Percentiles rank a stretch among this genome's conserved stretches.
Conservation (phyloP, 2,113 vertebrate genomes). For the Pterocles orientalis region DNA sequence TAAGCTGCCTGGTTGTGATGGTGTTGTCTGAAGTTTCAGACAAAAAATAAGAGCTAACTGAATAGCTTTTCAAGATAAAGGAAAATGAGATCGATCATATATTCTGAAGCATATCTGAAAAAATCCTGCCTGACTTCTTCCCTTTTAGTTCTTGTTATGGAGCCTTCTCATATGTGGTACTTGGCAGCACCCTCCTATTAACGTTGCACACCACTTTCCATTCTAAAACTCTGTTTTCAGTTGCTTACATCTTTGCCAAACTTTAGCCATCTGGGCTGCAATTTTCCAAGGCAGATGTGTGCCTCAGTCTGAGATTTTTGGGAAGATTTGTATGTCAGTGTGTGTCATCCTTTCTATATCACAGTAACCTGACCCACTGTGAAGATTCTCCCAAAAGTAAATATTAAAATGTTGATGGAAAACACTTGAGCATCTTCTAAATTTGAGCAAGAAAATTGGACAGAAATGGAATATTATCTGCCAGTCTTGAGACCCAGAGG, state of each 20-base stretch:
- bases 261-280: conserved; percentile 15
- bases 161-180: background rate
- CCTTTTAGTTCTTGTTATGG: background rate
- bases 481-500: background rate
- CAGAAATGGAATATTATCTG: background rate
- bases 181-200: background rate
- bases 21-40: background rate
- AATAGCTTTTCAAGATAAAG: background rate
- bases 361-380: conserved; percentile 2
- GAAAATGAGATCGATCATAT: background rate
- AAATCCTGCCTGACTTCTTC: background rate
- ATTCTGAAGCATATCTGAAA: background rate
- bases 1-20: background rate
- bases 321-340: background rate
- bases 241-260: background rate
- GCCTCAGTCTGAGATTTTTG: background rate
- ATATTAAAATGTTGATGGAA: conserved; percentile 27
- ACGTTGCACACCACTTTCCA: background rate
- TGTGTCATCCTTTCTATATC: conserved; percentile 29
- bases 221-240: background rate
- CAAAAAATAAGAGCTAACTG: background rate
- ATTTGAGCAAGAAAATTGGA: conserved; percentile 9
- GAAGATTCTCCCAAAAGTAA: conserved; percentile 14
- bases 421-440: conserved; percentile 11
- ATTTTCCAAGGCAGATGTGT: conserved; percentile 4